Evolutionary conservation across 2,797 vertebrate genomes (phyloP).

Genomic region (Chiroxiphia lanceolata): DNA sequence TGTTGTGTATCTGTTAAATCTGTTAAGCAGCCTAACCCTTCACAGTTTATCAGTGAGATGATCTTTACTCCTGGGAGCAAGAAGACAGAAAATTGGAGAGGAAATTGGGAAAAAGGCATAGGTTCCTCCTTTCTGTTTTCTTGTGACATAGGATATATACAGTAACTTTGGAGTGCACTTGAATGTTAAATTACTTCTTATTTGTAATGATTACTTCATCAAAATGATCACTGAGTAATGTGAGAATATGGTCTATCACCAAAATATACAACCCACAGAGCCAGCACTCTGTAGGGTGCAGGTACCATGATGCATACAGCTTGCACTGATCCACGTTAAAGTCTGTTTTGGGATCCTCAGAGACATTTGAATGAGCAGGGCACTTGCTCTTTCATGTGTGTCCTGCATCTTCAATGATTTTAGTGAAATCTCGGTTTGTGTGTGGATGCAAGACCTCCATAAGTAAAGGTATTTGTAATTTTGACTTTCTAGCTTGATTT

Average conservation of each 20-base stretch:
- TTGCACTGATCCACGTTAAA: background rate
- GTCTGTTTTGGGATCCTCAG: background rate
- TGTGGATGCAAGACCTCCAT: background rate
- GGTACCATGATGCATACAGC: background rate
- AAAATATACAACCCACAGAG: background rate
- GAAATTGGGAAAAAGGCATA: background rate
- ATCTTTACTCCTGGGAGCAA: background rate
- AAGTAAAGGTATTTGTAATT: rapidly evolving
- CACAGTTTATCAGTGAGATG: background rate
- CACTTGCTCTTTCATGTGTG: background rate
- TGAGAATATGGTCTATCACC: background rate
- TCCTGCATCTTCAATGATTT: background rate
- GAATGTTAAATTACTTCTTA: background rate
- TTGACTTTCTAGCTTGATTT: background rate
- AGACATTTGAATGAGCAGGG: background rate
- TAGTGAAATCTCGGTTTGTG: background rate
- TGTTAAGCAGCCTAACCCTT: background rate
- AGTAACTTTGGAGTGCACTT: background rate
- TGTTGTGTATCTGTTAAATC: background rate
- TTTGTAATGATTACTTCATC: background rate
- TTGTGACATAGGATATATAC: background rate
- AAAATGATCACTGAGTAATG: background rate
- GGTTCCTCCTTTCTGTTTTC: background rate
- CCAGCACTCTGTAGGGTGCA: background rate
- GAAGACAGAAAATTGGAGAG: background rate